Evolutionary conservation across 1,140 invertebrate genomes (phyloP).

Genomic region (Marisa cornuarietis): DNA sequence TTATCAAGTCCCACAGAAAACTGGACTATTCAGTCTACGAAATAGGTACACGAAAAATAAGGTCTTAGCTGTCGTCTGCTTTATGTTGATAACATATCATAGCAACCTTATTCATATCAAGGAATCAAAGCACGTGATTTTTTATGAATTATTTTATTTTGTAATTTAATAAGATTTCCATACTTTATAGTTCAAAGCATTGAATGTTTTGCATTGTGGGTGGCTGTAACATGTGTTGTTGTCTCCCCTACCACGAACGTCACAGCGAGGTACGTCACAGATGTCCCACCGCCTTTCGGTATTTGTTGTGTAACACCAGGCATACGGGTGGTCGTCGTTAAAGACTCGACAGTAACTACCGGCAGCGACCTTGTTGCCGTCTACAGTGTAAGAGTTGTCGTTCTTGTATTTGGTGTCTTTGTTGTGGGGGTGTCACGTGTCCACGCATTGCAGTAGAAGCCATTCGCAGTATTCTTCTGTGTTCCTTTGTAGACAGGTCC

Average conservation of each 20-base stretch:
- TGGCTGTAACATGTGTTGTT: no score
- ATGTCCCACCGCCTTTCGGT: no score
- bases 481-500: background rate
- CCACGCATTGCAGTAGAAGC: background rate
- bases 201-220: no score
- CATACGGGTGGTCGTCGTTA: background rate
- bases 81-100: no score
- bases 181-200: no score
- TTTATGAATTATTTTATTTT: no score
- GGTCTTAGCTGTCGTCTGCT: accelerated
- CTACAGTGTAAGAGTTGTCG: background rate
- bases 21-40: no score
- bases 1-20: no score
- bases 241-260: background rate
- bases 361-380: background rate
- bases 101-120: no score
- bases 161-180: no score
- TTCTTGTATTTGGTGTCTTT: background rate
- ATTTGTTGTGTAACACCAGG: background rate
- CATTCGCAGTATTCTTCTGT: background rate
- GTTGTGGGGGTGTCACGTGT: background rate
- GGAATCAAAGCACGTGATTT: no score
- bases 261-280: background rate
- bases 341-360: conserved; percentile 6
- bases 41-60: no score